phyloP scores from a whole-genome alignment of 1,140 invertebrate species.

The Uloborus diversus region DNA sequence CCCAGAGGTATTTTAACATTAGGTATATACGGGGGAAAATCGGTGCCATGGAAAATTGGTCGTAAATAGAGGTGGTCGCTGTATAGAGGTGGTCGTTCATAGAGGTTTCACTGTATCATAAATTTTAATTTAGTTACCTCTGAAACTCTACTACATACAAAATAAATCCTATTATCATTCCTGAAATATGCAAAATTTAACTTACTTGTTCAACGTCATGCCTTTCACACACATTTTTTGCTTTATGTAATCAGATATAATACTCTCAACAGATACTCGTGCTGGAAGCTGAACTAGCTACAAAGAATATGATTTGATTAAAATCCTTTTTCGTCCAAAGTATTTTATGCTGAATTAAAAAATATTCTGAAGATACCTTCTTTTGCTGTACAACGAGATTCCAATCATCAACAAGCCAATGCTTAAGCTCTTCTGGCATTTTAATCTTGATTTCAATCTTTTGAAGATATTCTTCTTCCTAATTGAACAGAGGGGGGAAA shows the following conservation, averaged over 20 bases:
- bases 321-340: not conserved
- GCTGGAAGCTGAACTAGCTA: slow-evolving; percentile 82
- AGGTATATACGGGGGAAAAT: no score
- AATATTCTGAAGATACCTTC: slow-evolving; percentile 69
- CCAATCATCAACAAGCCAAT: slow-evolving; percentile 95
- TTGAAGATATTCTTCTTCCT: slow-evolving; percentile 57
- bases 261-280: slow-evolving; percentile 84
- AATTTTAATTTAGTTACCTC: no score
- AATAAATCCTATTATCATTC: no score
- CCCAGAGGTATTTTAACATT: no score
- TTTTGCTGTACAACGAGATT: slow-evolving; percentile 88
- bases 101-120: no score
- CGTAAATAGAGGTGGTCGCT: no score
- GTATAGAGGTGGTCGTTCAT: no score
- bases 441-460: slow-evolving; percentile 80
- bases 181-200: slow-evolving; percentile 34
- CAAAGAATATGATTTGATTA: slow-evolving; percentile 50
- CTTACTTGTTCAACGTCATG: slow-evolving; percentile 79
- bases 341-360: not conserved
- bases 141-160: no score
- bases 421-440: slow-evolving; percentile 92
- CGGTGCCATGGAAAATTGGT: no score
- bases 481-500: no score
- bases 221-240: slow-evolving; percentile 82
- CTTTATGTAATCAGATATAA: slow-evolving; percentile 89